Base-by-base conservation (phyloP, 2,888 invertebrate genomes). In the Leptinotarsa haldemani region DNA sequence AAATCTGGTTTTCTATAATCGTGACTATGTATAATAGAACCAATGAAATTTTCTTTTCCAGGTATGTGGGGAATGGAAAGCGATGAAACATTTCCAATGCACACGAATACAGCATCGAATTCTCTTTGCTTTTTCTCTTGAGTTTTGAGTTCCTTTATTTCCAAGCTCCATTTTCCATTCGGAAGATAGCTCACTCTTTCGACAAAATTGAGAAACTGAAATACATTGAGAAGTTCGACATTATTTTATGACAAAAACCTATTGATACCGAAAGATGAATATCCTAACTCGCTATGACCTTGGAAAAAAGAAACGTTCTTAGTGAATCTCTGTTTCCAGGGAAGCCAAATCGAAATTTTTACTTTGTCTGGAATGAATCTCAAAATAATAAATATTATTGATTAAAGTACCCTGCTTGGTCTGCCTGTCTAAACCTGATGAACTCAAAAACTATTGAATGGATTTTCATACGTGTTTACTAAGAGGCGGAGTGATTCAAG, bases 21-120 rank as follows among this genome's bases (percentile, higher is more conserved):
- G 86, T 96, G 96, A 83, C 96, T 96, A 88, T 97, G 97, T 20
- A 86, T 78, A 71, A 84, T 83, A 58, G 79, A 82, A 82, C 92
- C 92, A 85, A 88, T 80, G 82, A 92, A 94, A 56, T 87, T 85
- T 67, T 93, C 91, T 67, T 92, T 86, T 46, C 95, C 95, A 70
- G 89, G 88, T 81, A 95, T 53, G 16, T 87, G 86, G 0, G 95
- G 95, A 80, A 92, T 88, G 78, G 91, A 89, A 0, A 96, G 95
- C 0, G 92, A 92, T 71, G 93, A 92, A 85, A 95, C 95, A 85
- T 95, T 96, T 0, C 96, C 96, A 85, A 94, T 95, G 84, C 95
- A 95, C 9, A 96, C 90, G 82, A 96, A 90, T 40, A 96, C 90
- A 70, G 92, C 92, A 84, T 96, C 94, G 85, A 93, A 95, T 66